phyloP scores from a whole-genome alignment of 2,113 vertebrate genomes.

The Trogon surrucura region DNA sequence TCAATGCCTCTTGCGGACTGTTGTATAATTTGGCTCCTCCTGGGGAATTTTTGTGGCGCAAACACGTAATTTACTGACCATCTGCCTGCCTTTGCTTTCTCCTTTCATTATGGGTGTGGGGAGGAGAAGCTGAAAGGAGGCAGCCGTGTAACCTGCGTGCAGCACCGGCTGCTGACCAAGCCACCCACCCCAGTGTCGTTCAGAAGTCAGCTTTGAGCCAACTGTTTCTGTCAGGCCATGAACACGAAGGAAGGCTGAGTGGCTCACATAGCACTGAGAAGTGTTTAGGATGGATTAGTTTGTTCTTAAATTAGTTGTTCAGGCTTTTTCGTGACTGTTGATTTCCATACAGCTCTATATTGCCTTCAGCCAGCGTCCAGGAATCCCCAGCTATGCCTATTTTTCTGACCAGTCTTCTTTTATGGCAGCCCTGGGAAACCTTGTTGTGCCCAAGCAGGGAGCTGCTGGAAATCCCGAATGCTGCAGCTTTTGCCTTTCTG shows the following conservation, averaged over 20 bases:
- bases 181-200: background rate
- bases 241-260: background rate
- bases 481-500: background rate
- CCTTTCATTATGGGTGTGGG: background rate
- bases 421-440: background rate
- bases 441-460: rapidly evolving
- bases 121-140: background rate
- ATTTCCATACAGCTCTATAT: background rate
- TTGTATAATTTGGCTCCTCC: constrained; percentile 42
- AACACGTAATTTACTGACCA: constrained; percentile 2
- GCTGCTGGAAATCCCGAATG: background rate
- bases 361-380: background rate
- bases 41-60: background rate
- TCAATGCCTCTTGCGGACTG: constrained; percentile 1
- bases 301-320: background rate
- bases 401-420: background rate
- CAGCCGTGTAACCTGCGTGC: rapidly evolving
- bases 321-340: background rate
- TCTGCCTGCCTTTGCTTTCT: constrained; percentile 5
- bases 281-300: background rate
- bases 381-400: background rate
- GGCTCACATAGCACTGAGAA: background rate
- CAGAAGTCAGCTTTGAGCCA: background rate
- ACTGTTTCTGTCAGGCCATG: background rate
- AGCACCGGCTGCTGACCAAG: background rate